Evolutionary conservation across 2,888 invertebrate genomes (phyloP).

Genomic region (Catonia carolina): DNA sequence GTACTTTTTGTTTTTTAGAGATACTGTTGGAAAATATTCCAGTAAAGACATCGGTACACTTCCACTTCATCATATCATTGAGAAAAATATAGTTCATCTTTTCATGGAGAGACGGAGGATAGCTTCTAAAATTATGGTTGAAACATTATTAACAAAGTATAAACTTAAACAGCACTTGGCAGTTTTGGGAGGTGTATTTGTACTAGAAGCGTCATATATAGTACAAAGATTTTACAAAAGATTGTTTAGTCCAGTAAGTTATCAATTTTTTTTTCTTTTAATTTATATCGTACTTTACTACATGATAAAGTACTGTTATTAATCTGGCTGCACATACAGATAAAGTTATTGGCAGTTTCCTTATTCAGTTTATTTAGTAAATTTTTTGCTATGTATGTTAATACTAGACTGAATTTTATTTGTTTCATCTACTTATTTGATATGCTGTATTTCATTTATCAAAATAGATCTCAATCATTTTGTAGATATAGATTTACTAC

Average conservation of each 20-base stretch:
- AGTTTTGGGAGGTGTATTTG: conserved; percentile 13
- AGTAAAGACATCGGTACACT: no score
- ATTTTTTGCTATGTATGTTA: background rate
- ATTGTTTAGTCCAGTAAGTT: conserved; percentile 20
- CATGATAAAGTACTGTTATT: background rate
- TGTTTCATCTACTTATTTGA: no score
- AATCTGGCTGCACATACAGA: background rate
- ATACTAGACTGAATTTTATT: no score
- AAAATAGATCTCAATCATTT: no score
- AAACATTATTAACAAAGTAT: conserved; percentile 6
- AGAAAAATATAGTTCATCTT: background rate
- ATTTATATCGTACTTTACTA: no score
- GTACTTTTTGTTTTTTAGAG: no score
- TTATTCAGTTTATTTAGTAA: background rate
- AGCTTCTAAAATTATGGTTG: conserved; percentile 7
- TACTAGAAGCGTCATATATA: conserved; percentile 16
- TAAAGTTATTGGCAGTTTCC: background rate
- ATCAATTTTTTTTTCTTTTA: no score
- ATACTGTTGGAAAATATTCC: no score
- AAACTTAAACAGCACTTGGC: conserved; percentile 8
- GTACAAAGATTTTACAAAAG: conserved; percentile 18
- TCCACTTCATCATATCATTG: no score
- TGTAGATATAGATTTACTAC: no score
- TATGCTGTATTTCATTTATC: no score
- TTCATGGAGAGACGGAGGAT: background rate